Evolutionary conservation across 2,888 invertebrate genomes (phyloP).

Genomic region (Drosophila algonquin): DNA sequence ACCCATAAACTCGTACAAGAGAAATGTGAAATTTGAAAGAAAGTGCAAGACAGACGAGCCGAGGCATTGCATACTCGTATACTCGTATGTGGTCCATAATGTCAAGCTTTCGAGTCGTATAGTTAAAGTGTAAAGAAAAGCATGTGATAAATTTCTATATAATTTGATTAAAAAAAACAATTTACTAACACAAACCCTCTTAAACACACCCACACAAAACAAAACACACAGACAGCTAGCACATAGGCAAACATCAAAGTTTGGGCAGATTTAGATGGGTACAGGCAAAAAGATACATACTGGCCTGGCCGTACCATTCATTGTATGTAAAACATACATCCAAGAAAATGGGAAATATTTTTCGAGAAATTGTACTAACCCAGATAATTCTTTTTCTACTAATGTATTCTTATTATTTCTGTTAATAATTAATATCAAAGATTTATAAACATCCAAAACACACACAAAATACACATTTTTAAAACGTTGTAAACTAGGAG

Average conservation of each 20-base stretch:
- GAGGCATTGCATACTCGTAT: not conserved
- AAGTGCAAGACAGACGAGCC: conserved; percentile 43
- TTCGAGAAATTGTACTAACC: conserved; percentile 74
- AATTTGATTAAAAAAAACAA: conserved; percentile 71
- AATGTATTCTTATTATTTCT: conserved; percentile 50
- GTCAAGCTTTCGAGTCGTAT: conserved; percentile 60
- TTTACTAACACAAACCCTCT: conserved; percentile 56
- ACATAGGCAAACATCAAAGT: conserved; percentile 47
- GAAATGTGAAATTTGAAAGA: conserved; percentile 5
- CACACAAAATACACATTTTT: conserved; percentile 54
- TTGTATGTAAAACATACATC: conserved; percentile 1
- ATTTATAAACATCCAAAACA: conserved; percentile 49
- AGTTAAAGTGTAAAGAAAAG: conserved; percentile 66
- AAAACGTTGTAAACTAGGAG: conserved; percentile 83
- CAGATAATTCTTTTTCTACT: conserved; percentile 44
- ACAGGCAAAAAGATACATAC: not conserved
- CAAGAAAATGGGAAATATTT: conserved; percentile 57
- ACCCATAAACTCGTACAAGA: conserved; percentile 24
- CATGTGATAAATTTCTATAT: conserved; percentile 75
- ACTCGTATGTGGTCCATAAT: conserved; percentile 15
- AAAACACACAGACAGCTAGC: conserved; percentile 22
- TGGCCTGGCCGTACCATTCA: conserved; percentile 11
- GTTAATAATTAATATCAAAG: conserved; percentile 43
- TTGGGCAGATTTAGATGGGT: not conserved
- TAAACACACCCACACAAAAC: conserved; percentile 33